These are phyloP conservation scores for Oikopleura albicans DNA, from an alignment of 23 tunicate species.

Conservation along the genomic window DNA sequence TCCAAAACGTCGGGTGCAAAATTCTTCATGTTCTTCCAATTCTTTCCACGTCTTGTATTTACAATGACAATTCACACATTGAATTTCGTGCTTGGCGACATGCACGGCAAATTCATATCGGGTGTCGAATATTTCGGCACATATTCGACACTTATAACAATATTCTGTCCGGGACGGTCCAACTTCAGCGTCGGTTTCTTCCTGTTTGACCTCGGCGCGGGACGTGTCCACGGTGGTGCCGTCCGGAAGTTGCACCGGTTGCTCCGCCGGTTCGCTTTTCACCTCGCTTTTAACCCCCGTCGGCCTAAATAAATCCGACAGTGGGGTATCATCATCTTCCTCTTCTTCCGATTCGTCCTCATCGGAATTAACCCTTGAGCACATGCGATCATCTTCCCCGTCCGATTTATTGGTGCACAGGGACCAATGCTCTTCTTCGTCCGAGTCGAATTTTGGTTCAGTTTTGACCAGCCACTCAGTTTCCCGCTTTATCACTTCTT, in stretches of 20 bases:
- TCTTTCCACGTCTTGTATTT: not conserved
- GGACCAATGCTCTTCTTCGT: too few relatives aligned
- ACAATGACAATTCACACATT: not conserved
- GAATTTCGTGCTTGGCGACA: not conserved
- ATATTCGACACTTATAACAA: not conserved
- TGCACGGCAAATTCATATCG: not conserved
- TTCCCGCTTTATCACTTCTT: too few relatives aligned
- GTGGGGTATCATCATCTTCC: not conserved
- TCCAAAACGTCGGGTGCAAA: not conserved
- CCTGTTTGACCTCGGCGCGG: not conserved
- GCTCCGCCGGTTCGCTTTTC: not conserved
- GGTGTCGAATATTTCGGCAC: not conserved
- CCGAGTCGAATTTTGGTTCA: too few relatives aligned
- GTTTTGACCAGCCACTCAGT: too few relatives aligned
- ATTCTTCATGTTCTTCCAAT: not conserved
- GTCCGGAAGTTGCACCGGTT: not conserved
- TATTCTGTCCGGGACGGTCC: not conserved
- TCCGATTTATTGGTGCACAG: too few relatives aligned
- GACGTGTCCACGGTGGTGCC: not conserved
- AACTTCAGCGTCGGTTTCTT: not conserved
- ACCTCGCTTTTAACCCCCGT: not conserved
- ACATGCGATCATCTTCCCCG: too few relatives aligned
- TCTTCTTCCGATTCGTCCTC: not conserved
- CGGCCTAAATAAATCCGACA: not conserved
- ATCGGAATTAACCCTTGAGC: too few relatives aligned